Percentiles rank a stretch among this genome's conserved stretches.
Conservation (phyloP, 2,888 invertebrate genomes). For the Holacanthella duospinosa region DNA sequence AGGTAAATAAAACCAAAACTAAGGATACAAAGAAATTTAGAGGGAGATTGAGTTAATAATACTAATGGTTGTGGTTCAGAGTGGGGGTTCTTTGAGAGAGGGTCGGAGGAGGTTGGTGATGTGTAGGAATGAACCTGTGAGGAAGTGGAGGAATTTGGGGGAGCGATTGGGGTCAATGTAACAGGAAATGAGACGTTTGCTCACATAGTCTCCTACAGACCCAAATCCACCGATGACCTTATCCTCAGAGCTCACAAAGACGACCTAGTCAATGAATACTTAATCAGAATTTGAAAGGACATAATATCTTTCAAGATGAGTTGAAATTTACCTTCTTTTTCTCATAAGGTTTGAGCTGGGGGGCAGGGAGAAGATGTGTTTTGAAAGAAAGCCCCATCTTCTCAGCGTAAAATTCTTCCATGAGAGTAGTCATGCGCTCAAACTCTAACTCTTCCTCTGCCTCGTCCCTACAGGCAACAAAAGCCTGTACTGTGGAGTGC, state of each 20-base stretch:
- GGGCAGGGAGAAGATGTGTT: constrained; percentile 57
- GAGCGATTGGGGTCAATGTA: constrained; percentile 48
- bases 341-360: constrained; percentile 54
- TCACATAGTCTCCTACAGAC: constrained; percentile 59
- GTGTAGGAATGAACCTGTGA: constrained; percentile 62
- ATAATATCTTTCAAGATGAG: too few species aligned
- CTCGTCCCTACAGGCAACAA: constrained; percentile 49
- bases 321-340: too few species aligned
- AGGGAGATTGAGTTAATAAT: too few species aligned
- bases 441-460: constrained; percentile 49
- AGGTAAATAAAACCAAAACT: too few species aligned
- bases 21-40: too few species aligned
- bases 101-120: constrained; percentile 55
- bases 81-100: too few species aligned
- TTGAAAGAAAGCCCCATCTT: constrained; percentile 49
- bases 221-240: constrained; percentile 65
- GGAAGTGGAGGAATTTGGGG: constrained; percentile 53
- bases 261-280: too few species aligned
- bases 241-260: constrained; percentile 57
- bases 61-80: too few species aligned
- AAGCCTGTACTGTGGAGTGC: constrained; percentile 56
- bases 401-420: constrained; percentile 51
- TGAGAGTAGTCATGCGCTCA: constrained; percentile 39
- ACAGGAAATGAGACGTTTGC: constrained; percentile 63
- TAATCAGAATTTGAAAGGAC: too few species aligned